Conservation (phyloP, 30 jellyfish, hydroid and myxozoan species). For the Pseudorhiza aurosa region DNA sequence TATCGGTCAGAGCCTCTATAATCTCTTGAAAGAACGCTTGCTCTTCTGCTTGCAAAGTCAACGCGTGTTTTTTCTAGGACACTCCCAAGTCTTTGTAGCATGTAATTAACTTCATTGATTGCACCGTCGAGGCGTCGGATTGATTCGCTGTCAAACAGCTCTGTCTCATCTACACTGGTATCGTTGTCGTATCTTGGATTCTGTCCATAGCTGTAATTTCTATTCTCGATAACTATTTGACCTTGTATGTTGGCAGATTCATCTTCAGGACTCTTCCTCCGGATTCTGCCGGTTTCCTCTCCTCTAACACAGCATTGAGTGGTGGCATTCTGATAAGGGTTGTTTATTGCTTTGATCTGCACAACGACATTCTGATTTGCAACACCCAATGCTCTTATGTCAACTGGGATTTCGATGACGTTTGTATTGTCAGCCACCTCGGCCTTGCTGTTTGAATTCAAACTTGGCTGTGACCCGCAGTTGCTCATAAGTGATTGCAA, state of each 20-base stretch:
- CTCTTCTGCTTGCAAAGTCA: conserved; percentile 51
- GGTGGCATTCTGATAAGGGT: neutral
- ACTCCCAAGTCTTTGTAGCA: conserved; percentile 54
- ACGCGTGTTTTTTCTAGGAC: conserved; percentile 55
- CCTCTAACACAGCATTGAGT: neutral
- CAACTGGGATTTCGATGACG: conserved; percentile 16
- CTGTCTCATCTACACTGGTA: neutral
- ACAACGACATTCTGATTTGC: neutral
- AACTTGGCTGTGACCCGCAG: conserved; percentile 1
- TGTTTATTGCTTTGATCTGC: conserved; percentile 11
- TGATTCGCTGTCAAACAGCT: conserved; percentile 51
- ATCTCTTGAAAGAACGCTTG: conserved; percentile 31
- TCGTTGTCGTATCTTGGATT: neutral
- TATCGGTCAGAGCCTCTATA: neutral
- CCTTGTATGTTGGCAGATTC: neutral
- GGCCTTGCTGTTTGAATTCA: neutral
- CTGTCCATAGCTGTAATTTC: neutral
- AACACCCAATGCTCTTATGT: neutral
- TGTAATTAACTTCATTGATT: conserved; percentile 49
- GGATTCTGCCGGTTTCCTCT: neutral
- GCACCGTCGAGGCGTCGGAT: conserved; percentile 66
- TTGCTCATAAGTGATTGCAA: conserved; percentile 4
- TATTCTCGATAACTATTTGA: neutral
- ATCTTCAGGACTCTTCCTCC: neutral
- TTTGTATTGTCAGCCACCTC: neutral